Evolutionary conservation across 1,140 invertebrate genomes (phyloP).

Genomic region (Listronotus oregonensis): DNA sequence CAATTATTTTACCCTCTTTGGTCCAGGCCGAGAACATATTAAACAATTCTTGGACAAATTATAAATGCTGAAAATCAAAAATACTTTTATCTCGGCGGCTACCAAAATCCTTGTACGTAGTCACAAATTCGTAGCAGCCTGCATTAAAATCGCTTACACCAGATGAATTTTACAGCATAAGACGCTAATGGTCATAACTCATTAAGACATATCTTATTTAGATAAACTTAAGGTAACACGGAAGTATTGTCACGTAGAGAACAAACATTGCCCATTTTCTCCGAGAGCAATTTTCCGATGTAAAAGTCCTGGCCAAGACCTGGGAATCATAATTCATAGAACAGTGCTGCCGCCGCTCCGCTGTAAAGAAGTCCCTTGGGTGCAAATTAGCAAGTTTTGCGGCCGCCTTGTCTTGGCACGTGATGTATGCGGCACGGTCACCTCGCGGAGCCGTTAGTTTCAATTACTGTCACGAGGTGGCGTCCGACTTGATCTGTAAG

Average conservation of each 20-base stretch:
- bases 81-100: no score
- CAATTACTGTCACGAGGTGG: constrained; percentile 31
- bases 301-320: constrained; percentile 16
- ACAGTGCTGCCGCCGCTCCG: not conserved
- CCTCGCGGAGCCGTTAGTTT: constrained; percentile 27
- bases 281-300: not conserved
- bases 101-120: no score
- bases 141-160: no score
- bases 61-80: no score
- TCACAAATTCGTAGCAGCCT: no score
- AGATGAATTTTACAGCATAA: no score
- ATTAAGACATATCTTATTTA: constrained; percentile 1
- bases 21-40: no score
- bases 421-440: constrained; percentile 26
- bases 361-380: constrained; percentile 27
- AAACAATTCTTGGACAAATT: no score
- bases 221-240: constrained; percentile 4
- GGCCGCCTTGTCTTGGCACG: constrained; percentile 15
- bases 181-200: no score
- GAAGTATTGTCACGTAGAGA: constrained; percentile 8
- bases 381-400: constrained; percentile 35
- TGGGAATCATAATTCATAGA: constrained; percentile 32
- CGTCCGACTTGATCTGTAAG: constrained; percentile 1
- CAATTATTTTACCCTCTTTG: no score
- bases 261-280: constrained; percentile 21